A percentile compares a stretch with the other conserved stretches of the same genome.
phyloP scores from a whole-genome alignment of 2,113 vertebrate species.

The Cyphomyrus discorhynchus region DNA sequence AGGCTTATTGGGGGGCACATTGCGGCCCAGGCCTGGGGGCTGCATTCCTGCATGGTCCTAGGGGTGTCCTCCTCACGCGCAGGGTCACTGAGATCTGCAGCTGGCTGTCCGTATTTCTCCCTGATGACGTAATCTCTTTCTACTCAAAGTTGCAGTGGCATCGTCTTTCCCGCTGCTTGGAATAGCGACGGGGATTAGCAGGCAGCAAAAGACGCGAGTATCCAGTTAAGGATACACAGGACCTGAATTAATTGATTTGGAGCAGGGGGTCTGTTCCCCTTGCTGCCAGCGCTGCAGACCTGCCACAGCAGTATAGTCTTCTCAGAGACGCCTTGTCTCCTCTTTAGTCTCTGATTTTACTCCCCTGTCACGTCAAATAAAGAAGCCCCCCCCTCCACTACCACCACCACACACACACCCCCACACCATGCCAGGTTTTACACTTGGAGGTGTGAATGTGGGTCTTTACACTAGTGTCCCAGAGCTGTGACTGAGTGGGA shows the following conservation, averaged over 20 bases:
- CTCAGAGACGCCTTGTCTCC: not conserved
- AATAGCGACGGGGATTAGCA: not conserved
- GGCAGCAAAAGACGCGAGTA: not conserved
- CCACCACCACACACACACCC: not conserved
- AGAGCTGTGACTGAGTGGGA: not conserved
- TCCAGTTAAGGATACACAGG: not conserved
- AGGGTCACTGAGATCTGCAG: not conserved
- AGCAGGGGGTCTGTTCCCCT: too few relatives aligned
- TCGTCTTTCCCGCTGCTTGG: not conserved
- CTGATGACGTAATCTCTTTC: not conserved
- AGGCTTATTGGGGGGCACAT: not conserved
- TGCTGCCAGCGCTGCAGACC: not conserved
- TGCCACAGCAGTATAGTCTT: not conserved
- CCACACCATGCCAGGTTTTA: not conserved
- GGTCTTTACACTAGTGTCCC: not conserved
- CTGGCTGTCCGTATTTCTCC: not conserved
- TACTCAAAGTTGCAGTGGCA: not conserved
- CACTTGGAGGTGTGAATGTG: not conserved
- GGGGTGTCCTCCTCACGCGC: not conserved
- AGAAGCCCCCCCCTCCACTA: not conserved
- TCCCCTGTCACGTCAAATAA: not conserved
- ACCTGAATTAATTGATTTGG: not conserved
- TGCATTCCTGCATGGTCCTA: not conserved
- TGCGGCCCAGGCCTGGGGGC: not conserved
- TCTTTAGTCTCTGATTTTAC: not conserved